Percentiles rank a stretch among this genome's conserved stretches.
These are phyloP conservation scores for Pseudopleuronectes americanus DNA, from an alignment of 2,797 vertebrate genomes.

Conservation along the genomic window DNA sequence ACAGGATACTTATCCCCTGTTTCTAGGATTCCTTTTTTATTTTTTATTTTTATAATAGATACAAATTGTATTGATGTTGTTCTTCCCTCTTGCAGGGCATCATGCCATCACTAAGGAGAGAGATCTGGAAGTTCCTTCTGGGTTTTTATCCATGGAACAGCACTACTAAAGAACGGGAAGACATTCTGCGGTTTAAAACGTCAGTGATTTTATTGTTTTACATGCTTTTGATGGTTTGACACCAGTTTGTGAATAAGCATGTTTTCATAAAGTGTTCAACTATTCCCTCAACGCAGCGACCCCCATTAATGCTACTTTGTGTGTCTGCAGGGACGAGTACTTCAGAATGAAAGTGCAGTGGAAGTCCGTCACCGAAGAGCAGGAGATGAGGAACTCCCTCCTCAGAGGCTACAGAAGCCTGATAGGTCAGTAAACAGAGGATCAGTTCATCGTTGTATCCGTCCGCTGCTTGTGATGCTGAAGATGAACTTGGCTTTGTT, in stretches of 20 bases:
- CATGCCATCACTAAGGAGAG: constrained; percentile 83
- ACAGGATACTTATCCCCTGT: background rate
- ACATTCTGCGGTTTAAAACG: constrained; percentile 88
- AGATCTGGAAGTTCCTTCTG: constrained; percentile 92
- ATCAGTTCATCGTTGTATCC: background rate
- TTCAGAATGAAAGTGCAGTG: constrained; percentile 96
- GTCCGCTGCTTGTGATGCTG: background rate
- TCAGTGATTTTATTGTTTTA: constrained; percentile 61
- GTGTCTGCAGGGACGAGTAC: constrained; percentile 87
- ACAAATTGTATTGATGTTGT: background rate
- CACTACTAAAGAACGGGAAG: constrained; percentile 85
- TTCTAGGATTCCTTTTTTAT: background rate
- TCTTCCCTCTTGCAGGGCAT: constrained; percentile 81
- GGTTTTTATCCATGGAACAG: constrained; percentile 91
- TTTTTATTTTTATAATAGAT: background rate
- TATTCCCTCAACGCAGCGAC: background rate
- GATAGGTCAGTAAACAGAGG: constrained; percentile 81
- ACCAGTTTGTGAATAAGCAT: fast-evolving
- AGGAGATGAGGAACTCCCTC: constrained; percentile 92
- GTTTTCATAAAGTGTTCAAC: background rate
- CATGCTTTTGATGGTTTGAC: too few species aligned
- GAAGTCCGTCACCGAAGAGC: constrained; percentile 92
- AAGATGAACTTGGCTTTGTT: constrained; percentile 40
- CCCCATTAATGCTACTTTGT: background rate
- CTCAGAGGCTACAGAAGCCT: constrained; percentile 91